Conservation (phyloP, 2,888 invertebrate species). For the Polyploca ridens region DNA sequence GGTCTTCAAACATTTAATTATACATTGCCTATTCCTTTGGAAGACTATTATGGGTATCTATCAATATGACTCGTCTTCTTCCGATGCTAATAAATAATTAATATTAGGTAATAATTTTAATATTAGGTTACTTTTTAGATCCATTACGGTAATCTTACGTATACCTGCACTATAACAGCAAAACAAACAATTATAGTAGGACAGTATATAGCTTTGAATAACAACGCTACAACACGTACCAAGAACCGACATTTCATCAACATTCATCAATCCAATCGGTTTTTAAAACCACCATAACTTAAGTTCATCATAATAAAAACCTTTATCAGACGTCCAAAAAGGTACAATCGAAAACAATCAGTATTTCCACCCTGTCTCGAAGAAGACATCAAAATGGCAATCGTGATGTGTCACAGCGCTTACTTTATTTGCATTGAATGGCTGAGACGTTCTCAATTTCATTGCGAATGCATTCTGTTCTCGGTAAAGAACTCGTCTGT, state of each 20-base stretch:
- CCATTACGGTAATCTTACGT: no score
- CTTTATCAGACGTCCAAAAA: constrained; percentile 1
- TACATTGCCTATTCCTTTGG: no score
- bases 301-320: neutral
- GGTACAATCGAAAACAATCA: neutral
- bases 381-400: constrained; percentile 40
- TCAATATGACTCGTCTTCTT: no score
- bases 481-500: constrained; percentile 35
- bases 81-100: no score
- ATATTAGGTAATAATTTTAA: no score
- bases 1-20: no score
- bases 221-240: neutral
- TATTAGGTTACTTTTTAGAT: no score
- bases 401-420: constrained; percentile 38
- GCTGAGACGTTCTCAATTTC: constrained; percentile 46
- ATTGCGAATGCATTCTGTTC: constrained; percentile 40
- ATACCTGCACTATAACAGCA: no score
- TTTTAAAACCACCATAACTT: neutral
- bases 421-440: constrained; percentile 64
- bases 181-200: neutral
- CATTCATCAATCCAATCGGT: neutral
- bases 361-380: constrained; percentile 20
- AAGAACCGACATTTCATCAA: neutral
- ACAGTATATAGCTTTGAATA: neutral
- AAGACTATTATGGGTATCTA: no score